These are phyloP conservation scores for Brachionus angularis DNA, from an alignment of 1,140 invertebrate species.

Conservation along the genomic window DNA sequence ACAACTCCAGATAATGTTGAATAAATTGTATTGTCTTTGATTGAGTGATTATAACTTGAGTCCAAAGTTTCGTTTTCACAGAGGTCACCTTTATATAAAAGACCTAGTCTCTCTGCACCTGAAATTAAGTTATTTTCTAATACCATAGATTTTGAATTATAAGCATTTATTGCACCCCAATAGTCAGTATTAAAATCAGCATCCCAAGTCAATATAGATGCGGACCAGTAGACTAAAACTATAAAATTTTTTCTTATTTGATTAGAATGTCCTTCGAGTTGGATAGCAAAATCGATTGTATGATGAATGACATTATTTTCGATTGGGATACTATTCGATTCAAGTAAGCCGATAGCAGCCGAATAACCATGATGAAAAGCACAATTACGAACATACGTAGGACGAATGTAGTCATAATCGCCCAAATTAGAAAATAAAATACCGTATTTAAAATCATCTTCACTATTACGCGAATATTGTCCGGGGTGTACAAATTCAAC, in stretches of 20 bases:
- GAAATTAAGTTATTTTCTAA: constrained; percentile 49
- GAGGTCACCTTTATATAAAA: constrained; percentile 46
- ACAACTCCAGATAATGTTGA: neutral
- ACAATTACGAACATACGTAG: constrained; percentile 35
- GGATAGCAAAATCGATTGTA: constrained; percentile 32
- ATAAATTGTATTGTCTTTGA: constrained; percentile 47
- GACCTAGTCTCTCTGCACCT: constrained; percentile 49
- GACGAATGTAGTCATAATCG: constrained; percentile 38
- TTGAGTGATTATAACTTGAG: neutral
- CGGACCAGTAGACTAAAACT: constrained; percentile 46
- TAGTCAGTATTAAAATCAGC: constrained; percentile 48
- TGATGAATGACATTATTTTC: constrained; percentile 38
- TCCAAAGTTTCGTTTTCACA: neutral
- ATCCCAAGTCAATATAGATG: constrained; percentile 41
- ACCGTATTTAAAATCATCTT: constrained; percentile 18
- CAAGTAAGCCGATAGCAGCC: constrained; percentile 7
- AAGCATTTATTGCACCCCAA: constrained; percentile 48
- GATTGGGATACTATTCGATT: constrained; percentile 26
- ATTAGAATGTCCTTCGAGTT: neutral
- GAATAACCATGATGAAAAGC: constrained; percentile 16
- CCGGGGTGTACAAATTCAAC: constrained; percentile 14
- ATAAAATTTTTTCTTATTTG: constrained; percentile 49
- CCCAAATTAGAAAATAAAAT: constrained; percentile 17
- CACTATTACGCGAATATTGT: neutral
- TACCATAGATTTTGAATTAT: constrained; percentile 45